Conservation (phyloP, 2,113 vertebrate genomes). For the Dissostichus mawsoni region DNA sequence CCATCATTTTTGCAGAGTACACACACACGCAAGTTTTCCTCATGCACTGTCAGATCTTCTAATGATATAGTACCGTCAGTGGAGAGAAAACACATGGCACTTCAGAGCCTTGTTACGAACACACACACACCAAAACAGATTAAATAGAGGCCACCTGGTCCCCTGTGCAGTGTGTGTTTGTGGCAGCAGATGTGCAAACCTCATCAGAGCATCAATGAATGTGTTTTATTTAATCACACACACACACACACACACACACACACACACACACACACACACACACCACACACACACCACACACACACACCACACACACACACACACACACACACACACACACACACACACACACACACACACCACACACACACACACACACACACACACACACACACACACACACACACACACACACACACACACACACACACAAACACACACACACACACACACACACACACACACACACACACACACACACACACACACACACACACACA, state of each 20-base stretch:
- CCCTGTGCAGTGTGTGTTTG: slow-evolving; percentile 18
- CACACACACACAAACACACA: too few relatives aligned
- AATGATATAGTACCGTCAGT: slow-evolving; percentile 44
- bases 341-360: too few relatives aligned
- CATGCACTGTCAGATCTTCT: slow-evolving; percentile 28
- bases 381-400: too few relatives aligned
- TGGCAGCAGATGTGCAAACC: slow-evolving; percentile 34
- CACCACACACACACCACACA: too few relatives aligned
- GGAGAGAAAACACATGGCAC: slow-evolving; percentile 61
- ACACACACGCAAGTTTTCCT: neutral
- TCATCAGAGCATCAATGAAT: slow-evolving; percentile 77
- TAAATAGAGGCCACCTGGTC: slow-evolving; percentile 80
- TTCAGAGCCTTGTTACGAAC: too few relatives aligned
- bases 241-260: neutral
- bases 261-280: neutral
- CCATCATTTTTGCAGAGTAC: too few relatives aligned
- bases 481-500: too few relatives aligned
- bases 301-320: neutral
- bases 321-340: neutral
- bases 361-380: too few relatives aligned
- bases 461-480: too few relatives aligned
- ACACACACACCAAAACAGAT: slow-evolving; percentile 28
- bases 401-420: too few relatives aligned
- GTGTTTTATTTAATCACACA: slow-evolving; percentile 67
- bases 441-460: too few relatives aligned